A percentile compares a stretch with the other conserved stretches of the same genome.
phyloP scores from a whole-genome alignment of 2,797 vertebrate species.

The Phaenicophaeus curvirostris region DNA sequence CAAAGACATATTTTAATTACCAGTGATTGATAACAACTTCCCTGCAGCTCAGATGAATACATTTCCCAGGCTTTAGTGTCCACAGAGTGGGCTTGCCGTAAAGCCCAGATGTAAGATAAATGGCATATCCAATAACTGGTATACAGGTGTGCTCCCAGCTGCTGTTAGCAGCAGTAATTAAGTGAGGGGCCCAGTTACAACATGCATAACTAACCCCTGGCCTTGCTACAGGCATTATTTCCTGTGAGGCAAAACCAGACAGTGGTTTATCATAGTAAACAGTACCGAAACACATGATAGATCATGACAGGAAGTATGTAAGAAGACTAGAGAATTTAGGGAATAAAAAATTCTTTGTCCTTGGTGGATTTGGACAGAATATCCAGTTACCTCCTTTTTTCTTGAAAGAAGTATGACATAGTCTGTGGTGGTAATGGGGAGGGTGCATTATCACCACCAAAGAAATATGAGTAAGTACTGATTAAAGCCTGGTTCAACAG shows the following conservation, averaged over 20 bases:
- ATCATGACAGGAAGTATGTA: background rate
- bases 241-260: background rate
- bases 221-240: background rate
- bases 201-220: background rate
- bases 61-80: background rate
- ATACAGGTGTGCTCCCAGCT: background rate
- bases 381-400: background rate
- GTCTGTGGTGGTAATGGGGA: background rate
- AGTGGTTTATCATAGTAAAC: background rate
- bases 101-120: background rate
- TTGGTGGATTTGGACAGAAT: background rate
- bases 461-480: background rate
- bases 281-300: background rate
- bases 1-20: background rate
- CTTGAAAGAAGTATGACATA: background rate
- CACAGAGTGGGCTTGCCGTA: background rate
- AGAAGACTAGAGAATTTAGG: background rate
- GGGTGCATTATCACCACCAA: background rate
- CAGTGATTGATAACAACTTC: background rate
- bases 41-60: background rate
- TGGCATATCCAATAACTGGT: background rate
- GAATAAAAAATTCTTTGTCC: background rate
- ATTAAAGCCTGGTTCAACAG: background rate
- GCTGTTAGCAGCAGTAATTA: background rate
- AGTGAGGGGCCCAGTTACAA: background rate